Evolutionary conservation across 2,113 vertebrate genomes (phyloP).

Genomic region (Lichenostomus cassidix): DNA sequence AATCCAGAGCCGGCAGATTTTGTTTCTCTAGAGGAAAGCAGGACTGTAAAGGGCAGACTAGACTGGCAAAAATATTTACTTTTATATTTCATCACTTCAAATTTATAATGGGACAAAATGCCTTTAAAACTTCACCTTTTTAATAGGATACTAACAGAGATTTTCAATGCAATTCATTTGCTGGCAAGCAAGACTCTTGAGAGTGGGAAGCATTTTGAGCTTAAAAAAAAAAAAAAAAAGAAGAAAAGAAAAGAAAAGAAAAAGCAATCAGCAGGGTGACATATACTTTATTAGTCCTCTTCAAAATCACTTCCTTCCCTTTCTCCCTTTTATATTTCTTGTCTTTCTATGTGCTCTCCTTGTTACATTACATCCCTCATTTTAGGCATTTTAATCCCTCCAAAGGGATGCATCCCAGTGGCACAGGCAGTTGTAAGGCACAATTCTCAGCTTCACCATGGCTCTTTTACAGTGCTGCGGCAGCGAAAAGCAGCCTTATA

Average conservation of each 20-base stretch:
- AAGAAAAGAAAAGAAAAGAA: background rate
- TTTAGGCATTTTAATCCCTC: slow-evolving; percentile 60
- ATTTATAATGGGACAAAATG: slow-evolving; percentile 51
- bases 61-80: slow-evolving; percentile 74
- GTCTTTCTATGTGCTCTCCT: slow-evolving; percentile 1
- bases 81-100: slow-evolving; percentile 69
- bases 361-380: slow-evolving; percentile 24
- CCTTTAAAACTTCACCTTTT: slow-evolving; percentile 63
- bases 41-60: slow-evolving; percentile 68
- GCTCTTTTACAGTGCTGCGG: slow-evolving; percentile 26
- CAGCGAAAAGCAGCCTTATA: slow-evolving; percentile 33
- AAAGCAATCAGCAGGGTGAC: slow-evolving; percentile 50
- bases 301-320: slow-evolving; percentile 48
- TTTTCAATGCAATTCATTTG: slow-evolving; percentile 9
- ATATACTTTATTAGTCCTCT: slow-evolving; percentile 49
- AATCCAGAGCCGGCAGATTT: slow-evolving; percentile 72
- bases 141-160: slow-evolving; percentile 46
- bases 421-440: slow-evolving; percentile 23
- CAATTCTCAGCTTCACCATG: slow-evolving; percentile 19
- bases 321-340: slow-evolving; percentile 50
- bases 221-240: background rate
- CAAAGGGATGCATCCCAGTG: slow-evolving; percentile 54
- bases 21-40: slow-evolving; percentile 55
- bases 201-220: background rate
- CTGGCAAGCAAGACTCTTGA: slow-evolving; percentile 10